Conservation (phyloP, 2,113 vertebrate species). For the Odontesthes bonariensis region DNA sequence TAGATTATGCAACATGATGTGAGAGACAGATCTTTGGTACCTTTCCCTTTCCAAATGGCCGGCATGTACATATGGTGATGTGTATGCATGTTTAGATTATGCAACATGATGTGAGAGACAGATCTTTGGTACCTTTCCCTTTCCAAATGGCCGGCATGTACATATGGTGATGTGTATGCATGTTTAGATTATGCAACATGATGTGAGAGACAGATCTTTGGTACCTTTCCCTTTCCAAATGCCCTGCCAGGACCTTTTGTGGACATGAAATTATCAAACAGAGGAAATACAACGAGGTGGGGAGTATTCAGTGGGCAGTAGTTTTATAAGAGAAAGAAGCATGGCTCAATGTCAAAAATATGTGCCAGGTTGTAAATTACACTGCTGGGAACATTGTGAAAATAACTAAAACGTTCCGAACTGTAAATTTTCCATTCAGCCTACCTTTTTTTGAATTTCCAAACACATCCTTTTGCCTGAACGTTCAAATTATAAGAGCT, state of each 20-base stretch:
- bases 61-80: too few species aligned
- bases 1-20: slow-evolving; percentile 2
- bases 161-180: neutral
- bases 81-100: slow-evolving; percentile 16
- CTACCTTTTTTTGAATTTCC: slow-evolving; percentile 43
- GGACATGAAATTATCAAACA: slow-evolving; percentile 56
- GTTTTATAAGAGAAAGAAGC: slow-evolving; percentile 7
- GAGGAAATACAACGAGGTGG: slow-evolving; percentile 31
- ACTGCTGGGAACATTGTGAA: slow-evolving; percentile 57
- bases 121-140: slow-evolving; percentile 9
- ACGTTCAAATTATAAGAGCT: slow-evolving; percentile 33
- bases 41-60: slow-evolving; percentile 7
- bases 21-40: slow-evolving; percentile 14
- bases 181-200: slow-evolving; percentile 7
- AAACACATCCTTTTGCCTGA: slow-evolving; percentile 17
- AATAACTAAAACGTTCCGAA: slow-evolving; percentile 47
- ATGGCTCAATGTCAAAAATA: slow-evolving; percentile 36
- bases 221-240: slow-evolving; percentile 14
- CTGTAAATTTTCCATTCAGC: neutral
- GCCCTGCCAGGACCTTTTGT: neutral
- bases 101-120: slow-evolving; percentile 6
- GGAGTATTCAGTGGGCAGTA: slow-evolving; percentile 36
- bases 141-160: slow-evolving; percentile 10
- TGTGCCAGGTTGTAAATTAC: slow-evolving; percentile 56
- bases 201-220: slow-evolving; percentile 19